A percentile compares a stretch with the other conserved stretches of the same genome.
These are phyloP conservation scores for Hippotragus niger DNA, from an alignment of 2,113 vertebrate species.

Conservation along the genomic window DNA sequence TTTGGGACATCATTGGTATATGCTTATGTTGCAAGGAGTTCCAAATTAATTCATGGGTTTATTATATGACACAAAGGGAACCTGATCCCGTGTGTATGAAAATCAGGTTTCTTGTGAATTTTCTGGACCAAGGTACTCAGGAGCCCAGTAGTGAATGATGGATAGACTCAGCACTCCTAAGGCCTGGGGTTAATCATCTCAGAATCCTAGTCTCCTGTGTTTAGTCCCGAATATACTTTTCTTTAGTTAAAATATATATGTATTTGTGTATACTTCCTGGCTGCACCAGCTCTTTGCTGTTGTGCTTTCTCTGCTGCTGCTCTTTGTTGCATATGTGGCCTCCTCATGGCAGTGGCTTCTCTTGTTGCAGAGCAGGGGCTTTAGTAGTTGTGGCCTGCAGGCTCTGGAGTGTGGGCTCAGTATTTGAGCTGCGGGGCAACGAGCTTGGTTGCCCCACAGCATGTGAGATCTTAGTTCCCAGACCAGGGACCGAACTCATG, in stretches of 20 bases:
- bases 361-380: neutral
- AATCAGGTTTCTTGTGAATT: neutral
- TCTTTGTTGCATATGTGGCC: neutral
- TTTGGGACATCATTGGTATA: constrained; percentile 44
- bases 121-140: neutral
- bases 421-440: neutral
- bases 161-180: neutral
- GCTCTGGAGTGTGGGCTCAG: neutral
- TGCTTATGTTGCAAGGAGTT: constrained; percentile 37
- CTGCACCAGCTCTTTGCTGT: neutral
- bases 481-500: neutral
- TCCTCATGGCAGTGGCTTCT: neutral
- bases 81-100: neutral
- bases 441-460: neutral
- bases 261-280: neutral
- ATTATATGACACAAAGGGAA: neutral
- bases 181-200: neutral
- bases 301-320: neutral
- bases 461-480: neutral
- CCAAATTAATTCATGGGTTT: constrained; percentile 34
- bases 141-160: neutral
- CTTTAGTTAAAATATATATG: neutral
- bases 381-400: neutral
- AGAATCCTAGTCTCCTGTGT: neutral
- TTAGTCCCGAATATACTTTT: neutral